These are phyloP conservation scores for Rhinoraja longicauda DNA, from an alignment of 2,797 vertebrate species.

Conservation along the genomic window DNA sequence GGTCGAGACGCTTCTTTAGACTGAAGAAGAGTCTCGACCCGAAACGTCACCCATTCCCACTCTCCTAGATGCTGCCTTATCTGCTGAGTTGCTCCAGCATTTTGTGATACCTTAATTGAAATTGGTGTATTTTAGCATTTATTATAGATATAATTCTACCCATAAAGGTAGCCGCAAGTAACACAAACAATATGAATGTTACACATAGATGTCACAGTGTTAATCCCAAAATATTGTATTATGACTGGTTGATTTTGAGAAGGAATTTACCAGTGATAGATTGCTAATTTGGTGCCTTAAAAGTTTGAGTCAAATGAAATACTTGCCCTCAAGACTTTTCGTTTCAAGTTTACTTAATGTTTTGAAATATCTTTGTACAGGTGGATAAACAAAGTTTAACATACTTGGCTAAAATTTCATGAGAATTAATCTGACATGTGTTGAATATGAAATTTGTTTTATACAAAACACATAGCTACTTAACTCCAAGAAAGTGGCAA, in stretches of 20 bases:
- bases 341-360: neutral
- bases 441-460: neutral
- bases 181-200: neutral
- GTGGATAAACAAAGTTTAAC: neutral
- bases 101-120: too few species aligned
- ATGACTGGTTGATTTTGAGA: neutral
- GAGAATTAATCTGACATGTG: neutral
- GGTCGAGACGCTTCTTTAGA: too few species aligned
- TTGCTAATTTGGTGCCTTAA: neutral
- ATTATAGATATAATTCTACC: conserved; percentile 5
- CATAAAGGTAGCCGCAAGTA: neutral
- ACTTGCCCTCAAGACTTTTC: neutral
- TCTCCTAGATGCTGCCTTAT: too few species aligned
- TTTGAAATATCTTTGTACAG: neutral
- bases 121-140: conserved; percentile 31
- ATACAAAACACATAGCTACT: neutral
- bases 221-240: conserved; percentile 18
- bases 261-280: conserved; percentile 5
- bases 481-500: neutral
- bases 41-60: too few species aligned
- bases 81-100: too few species aligned
- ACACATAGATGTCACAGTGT: neutral
- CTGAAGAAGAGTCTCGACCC: too few species aligned
- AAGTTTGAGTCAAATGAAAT: neutral
- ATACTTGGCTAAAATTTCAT: neutral